These are phyloP conservation scores for Conus betulinus DNA, from an alignment of 1,140 invertebrate species.

Conservation along the genomic window DNA sequence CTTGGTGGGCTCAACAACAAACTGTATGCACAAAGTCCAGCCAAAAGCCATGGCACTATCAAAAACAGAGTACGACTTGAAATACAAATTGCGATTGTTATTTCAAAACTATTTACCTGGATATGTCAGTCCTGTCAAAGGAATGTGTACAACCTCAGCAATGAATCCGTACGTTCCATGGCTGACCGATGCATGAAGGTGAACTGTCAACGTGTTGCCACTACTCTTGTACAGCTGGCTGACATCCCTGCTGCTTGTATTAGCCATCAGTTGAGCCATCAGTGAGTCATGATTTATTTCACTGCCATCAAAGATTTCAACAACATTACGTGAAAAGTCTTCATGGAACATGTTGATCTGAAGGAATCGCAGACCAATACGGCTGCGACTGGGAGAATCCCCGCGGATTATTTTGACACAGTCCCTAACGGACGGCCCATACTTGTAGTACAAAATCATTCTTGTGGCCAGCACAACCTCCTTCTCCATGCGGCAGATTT, in stretches of 20 bases:
- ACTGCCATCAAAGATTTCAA: constrained; percentile 94
- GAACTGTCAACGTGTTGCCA: constrained; percentile 83
- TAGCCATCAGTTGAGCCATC: constrained; percentile 57
- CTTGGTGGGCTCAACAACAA: too few relatives aligned
- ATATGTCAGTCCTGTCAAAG: constrained; percentile 75
- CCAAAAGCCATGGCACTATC: too few relatives aligned
- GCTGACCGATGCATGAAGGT: constrained; percentile 95
- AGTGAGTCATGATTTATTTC: constrained; percentile 90
- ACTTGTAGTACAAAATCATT: constrained; percentile 96
- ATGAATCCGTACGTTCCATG: constrained; percentile 96
- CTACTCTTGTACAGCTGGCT: constrained; percentile 55
- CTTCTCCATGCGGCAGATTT: constrained; percentile 97
- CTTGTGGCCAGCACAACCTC: constrained; percentile 92
- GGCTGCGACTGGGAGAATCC: constrained; percentile 45
- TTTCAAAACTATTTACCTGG: constrained; percentile 52
- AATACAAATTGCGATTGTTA: too few relatives aligned
- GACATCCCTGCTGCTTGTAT: constrained; percentile 54
- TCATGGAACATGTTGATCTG: constrained; percentile 97
- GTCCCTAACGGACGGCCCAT: constrained; percentile 95
- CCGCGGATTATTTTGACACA: constrained; percentile 95
- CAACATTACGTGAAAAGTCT: constrained; percentile 88
- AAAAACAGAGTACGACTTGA: too few relatives aligned
- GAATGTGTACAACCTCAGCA: constrained; percentile 96
- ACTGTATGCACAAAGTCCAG: too few relatives aligned
- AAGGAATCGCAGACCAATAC: constrained; percentile 79